Conservation (phyloP, 2,888 invertebrate genomes). For the Drosophila kuntzei region DNA sequence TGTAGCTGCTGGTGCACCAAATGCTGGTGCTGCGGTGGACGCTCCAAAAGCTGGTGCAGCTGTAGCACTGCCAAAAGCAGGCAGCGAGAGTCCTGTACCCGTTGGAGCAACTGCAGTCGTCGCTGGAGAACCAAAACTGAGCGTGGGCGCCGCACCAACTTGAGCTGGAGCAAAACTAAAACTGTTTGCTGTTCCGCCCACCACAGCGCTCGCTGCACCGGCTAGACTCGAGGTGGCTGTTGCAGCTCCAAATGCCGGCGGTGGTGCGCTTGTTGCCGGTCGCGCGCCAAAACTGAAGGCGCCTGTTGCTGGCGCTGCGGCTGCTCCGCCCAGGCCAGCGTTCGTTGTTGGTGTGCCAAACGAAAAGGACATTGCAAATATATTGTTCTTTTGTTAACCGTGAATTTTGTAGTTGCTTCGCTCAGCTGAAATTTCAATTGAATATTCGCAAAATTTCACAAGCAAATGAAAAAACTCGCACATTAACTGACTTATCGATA, state of each 20-base stretch:
- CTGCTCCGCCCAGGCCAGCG: conserved; percentile 43
- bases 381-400: background rate
- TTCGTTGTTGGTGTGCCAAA: conserved; percentile 58
- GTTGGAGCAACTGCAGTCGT: conserved; percentile 12
- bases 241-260: conserved; percentile 56
- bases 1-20: conserved; percentile 31
- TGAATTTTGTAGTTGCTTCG: conserved; percentile 4
- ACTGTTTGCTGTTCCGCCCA: conserved; percentile 32
- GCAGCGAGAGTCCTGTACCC: conserved; percentile 1
- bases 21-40: conserved; percentile 16
- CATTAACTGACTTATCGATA: conserved; percentile 9
- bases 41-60: conserved; percentile 22
- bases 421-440: background rate
- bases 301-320: conserved; percentile 42
- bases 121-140: conserved; percentile 67
- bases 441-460: conserved; percentile 19
- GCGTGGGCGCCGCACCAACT: conserved; percentile 44
- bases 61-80: conserved; percentile 16
- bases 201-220: conserved; percentile 32
- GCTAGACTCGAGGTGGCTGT: conserved; percentile 39
- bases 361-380: conserved; percentile 58
- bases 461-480: conserved; percentile 12
- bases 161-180: conserved; percentile 38
- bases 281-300: conserved; percentile 71
- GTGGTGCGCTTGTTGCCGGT: conserved; percentile 53